Conservation (phyloP, 2,888 invertebrate genomes). For the Fragum sueziense region DNA sequence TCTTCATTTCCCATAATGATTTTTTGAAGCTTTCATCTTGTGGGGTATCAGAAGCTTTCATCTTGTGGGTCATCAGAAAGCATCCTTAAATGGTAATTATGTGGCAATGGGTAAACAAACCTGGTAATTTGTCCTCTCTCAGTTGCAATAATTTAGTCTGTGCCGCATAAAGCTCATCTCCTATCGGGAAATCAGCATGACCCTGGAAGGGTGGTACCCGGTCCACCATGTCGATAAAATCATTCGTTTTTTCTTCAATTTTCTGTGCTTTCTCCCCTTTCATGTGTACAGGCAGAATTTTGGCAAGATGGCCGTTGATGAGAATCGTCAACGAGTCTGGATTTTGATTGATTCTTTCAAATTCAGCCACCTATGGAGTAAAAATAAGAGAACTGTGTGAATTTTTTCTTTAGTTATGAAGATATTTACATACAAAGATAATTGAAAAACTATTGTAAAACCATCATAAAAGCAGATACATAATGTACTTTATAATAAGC, state of each 20-base stretch:
- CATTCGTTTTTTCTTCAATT: background rate
- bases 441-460: no score
- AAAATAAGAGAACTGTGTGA: background rate
- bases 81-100: no score
- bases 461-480: no score
- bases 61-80: background rate
- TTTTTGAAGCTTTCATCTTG: background rate
- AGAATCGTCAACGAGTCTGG: conserved; percentile 42
- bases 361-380: conserved; percentile 28
- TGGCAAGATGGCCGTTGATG: conserved; percentile 52
- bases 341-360: conserved; percentile 25
- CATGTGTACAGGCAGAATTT: conserved; percentile 37
- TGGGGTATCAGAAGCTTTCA: background rate
- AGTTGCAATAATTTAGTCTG: conserved; percentile 43
- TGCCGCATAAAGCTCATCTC: conserved; percentile 7
- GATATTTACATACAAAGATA: no score
- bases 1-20: conserved; percentile 6
- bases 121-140: conserved; percentile 62
- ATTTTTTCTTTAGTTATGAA: no score
- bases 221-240: background rate
- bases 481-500: no score
- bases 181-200: conserved; percentile 13
- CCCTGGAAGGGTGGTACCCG: conserved; percentile 46
- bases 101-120: no score
- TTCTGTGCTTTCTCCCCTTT: background rate